phyloP scores from a whole-genome alignment of 2,113 vertebrate species.

The Eurypyga helias region DNA sequence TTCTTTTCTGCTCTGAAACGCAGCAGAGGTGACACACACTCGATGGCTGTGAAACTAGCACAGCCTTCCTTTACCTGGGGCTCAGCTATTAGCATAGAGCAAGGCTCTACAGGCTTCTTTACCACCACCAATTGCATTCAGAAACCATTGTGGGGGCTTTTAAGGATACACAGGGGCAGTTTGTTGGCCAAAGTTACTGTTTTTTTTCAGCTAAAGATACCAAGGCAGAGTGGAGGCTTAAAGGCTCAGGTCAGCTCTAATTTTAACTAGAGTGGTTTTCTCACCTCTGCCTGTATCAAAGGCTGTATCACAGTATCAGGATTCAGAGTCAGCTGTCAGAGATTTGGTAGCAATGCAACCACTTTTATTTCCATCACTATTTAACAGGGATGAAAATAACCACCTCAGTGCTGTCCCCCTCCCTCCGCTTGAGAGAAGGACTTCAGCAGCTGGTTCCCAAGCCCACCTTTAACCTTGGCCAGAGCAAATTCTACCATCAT shows the following conservation, averaged over 20 bases:
- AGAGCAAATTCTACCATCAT: background rate
- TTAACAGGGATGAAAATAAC: slow-evolving; percentile 3
- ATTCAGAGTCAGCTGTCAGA: slow-evolving; percentile 12
- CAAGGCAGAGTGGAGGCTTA: background rate
- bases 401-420: background rate
- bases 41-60: background rate
- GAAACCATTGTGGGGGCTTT: background rate
- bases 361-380: background rate
- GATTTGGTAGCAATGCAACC: background rate
- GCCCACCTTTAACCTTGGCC: background rate
- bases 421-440: background rate
- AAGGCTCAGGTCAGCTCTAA: background rate
- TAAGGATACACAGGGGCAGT: background rate
- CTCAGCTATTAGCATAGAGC: background rate
- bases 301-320: background rate
- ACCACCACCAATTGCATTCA: background rate
- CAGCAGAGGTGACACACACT: background rate
- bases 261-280: background rate
- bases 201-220: background rate
- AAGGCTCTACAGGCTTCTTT: background rate
- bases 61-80: background rate
- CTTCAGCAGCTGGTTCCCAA: background rate
- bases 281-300: background rate
- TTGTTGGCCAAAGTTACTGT: background rate
- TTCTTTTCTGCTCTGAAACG: background rate